phyloP scores from a whole-genome alignment of 2,888 invertebrate genomes.

The Dastarcus helophoroides region DNA sequence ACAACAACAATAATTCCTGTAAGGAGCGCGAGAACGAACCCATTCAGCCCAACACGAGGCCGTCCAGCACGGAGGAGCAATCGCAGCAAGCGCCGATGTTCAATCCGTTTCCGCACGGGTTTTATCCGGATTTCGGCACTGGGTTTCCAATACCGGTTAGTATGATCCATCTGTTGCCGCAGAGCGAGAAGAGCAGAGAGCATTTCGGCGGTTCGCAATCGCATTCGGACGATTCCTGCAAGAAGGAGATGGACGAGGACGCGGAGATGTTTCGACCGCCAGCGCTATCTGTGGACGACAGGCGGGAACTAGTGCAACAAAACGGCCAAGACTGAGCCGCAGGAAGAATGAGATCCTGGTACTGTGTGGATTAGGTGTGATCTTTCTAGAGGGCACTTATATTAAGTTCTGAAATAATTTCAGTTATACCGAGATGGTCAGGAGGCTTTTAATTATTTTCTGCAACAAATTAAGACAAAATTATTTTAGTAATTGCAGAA shows the following conservation, averaged over 20 bases:
- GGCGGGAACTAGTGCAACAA: conserved; percentile 58
- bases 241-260: conserved; percentile 30
- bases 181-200: conserved; percentile 61
- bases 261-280: conserved; percentile 39
- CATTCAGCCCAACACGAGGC: conserved; percentile 38
- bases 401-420: not conserved
- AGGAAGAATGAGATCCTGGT: not conserved
- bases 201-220: conserved; percentile 38
- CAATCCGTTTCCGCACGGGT: conserved; percentile 67
- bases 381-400: not conserved
- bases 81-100: conserved; percentile 45
- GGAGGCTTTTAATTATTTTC: too few relatives aligned
- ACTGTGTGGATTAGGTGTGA: too few relatives aligned
- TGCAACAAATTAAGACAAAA: too few relatives aligned
- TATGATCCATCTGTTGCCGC: conserved; percentile 75
- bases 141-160: conserved; percentile 75
- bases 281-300: conserved; percentile 47
- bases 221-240: conserved; percentile 30
- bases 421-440: not conserved
- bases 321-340: conserved; percentile 61
- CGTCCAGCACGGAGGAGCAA: conserved; percentile 50
- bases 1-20: conserved; percentile 42
- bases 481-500: too few relatives aligned
- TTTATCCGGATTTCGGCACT: conserved; percentile 70
- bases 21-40: conserved; percentile 38